phyloP scores from a whole-genome alignment of 2,888 invertebrate species.

The Aphodius sticticus region DNA sequence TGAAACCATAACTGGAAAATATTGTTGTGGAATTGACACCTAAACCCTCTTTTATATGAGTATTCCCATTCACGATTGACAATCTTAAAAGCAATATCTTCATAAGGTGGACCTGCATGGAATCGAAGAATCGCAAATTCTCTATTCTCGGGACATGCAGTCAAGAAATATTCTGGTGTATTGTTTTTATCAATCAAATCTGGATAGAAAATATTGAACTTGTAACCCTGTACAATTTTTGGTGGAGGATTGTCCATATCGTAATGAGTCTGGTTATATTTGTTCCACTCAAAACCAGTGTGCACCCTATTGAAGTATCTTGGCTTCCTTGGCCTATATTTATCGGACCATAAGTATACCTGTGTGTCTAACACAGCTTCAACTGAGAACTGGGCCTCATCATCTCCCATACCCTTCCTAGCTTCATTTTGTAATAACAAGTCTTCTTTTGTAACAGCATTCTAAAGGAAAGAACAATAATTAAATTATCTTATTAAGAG shows the following conservation, averaged over 20 bases:
- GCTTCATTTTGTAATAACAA: conserved; percentile 81
- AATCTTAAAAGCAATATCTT: conserved; percentile 98
- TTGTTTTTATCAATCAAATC: conserved; percentile 94
- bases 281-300: conserved; percentile 99
- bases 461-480: conserved; percentile 42
- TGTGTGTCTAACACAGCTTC: conserved; percentile 87
- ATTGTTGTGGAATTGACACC: conserved; percentile 99
- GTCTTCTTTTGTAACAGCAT: conserved; percentile 63
- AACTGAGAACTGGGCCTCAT: conserved; percentile 92
- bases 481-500: background rate
- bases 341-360: conserved; percentile 96
- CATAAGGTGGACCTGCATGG: conserved; percentile 99
- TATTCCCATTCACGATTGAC: conserved; percentile 99
- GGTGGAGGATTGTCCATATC: conserved; percentile 99
- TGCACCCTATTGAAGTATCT: conserved; percentile 96
- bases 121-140: conserved; percentile 96
- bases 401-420: conserved; percentile 81
- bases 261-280: conserved; percentile 99
- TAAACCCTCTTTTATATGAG: conserved; percentile 96
- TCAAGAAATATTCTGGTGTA: conserved; percentile 94
- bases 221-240: conserved; percentile 99
- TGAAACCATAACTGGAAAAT: conserved; percentile 99
- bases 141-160: conserved; percentile 87
- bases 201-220: conserved; percentile 99
- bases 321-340: conserved; percentile 96